Percentiles rank a stretch among this genome's conserved stretches.
phyloP scores from a whole-genome alignment of 2,797 vertebrate genomes.

The Tadarida brasiliensis region DNA sequence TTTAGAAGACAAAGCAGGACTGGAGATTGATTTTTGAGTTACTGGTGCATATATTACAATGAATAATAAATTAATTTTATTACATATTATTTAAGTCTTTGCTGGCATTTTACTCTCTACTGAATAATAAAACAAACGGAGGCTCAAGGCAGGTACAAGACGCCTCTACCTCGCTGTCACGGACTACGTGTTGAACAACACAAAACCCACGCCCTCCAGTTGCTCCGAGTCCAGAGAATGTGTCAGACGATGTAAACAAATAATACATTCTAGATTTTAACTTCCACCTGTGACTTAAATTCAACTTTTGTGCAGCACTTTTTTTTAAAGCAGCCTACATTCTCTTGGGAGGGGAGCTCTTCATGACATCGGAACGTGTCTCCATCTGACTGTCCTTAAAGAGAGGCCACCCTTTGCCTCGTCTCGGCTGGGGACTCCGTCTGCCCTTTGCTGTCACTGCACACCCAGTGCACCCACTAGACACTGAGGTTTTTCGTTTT shows the following conservation, averaged over 20 bases:
- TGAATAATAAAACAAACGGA: not conserved
- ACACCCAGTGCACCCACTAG: rapidly evolving
- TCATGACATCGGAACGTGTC: rapidly evolving
- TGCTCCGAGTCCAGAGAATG: not conserved
- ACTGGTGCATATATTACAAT: not conserved
- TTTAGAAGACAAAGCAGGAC: not conserved
- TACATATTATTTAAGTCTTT: not conserved
- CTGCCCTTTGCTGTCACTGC: too few species aligned
- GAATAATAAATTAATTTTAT: not conserved
- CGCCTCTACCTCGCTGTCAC: not conserved
- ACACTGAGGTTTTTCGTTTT: not conserved
- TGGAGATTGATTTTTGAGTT: not conserved
- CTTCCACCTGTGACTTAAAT: not conserved
- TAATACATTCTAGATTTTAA: not conserved
- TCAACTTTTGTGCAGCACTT: not conserved
- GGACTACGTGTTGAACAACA: not conserved
- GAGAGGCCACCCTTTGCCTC: not conserved
- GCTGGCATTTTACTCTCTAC: not conserved
- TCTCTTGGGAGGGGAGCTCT: not conserved
- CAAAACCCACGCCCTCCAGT: not conserved
- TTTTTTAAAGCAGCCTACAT: too few species aligned
- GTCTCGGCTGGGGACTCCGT: rapidly evolving
- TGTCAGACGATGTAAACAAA: not conserved
- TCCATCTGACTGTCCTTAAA: not conserved
- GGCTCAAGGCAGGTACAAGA: not conserved